These are phyloP conservation scores for Salvelinus alpinus DNA, from an alignment of 2,113 vertebrate genomes.

Conservation along the genomic window DNA sequence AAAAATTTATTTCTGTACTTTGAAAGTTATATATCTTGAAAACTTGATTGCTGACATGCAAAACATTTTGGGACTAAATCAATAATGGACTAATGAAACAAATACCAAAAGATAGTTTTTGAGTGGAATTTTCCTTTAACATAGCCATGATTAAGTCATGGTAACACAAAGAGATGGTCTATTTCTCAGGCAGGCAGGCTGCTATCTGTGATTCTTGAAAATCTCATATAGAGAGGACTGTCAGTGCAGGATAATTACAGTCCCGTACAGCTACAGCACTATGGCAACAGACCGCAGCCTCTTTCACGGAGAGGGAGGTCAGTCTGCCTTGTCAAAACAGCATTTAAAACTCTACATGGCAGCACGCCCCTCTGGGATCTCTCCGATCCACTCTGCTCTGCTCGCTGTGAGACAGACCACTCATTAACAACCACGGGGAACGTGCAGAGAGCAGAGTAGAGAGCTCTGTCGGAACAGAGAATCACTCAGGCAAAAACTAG, in stretches of 20 bases:
- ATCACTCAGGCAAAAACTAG: background rate
- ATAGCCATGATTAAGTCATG: slow-evolving; percentile 33
- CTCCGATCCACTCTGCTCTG: background rate
- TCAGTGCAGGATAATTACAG: slow-evolving; percentile 27
- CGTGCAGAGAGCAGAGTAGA: background rate
- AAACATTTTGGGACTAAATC: too few relatives aligned
- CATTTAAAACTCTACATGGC: background rate
- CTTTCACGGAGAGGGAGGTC: too few relatives aligned
- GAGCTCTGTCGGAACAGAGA: background rate
- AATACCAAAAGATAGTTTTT: too few relatives aligned
- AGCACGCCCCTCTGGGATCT: background rate
- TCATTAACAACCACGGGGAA: background rate
- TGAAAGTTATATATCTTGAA: too few relatives aligned
- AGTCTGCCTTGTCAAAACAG: slow-evolving; percentile 19
- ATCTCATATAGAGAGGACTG: slow-evolving; percentile 37
- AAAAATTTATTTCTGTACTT: too few relatives aligned
- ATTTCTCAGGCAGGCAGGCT: background rate
- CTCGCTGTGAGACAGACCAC: background rate
- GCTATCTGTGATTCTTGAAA: slow-evolving; percentile 29
- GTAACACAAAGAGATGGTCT: slow-evolving; percentile 13
- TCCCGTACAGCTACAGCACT: too few relatives aligned
- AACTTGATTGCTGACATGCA: too few relatives aligned
- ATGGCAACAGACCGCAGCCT: too few relatives aligned
- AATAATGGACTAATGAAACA: too few relatives aligned
- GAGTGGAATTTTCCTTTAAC: slow-evolving; percentile 15